These are phyloP conservation scores for Zaprionus davidi DNA, from an alignment of 1,140 invertebrate species.

Conservation along the genomic window DNA sequence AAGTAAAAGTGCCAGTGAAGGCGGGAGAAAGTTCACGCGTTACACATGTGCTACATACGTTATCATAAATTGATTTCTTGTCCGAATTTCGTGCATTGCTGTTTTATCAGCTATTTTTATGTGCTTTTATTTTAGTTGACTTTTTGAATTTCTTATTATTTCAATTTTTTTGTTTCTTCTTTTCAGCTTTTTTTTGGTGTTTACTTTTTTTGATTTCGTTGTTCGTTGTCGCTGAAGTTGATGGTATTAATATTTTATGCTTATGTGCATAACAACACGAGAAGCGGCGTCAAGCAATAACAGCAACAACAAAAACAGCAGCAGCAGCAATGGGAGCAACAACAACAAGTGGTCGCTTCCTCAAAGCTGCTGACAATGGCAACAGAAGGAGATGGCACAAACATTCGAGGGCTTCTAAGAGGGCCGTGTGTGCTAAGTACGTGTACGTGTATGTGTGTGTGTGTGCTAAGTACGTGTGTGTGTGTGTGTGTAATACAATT, in stretches of 20 bases:
- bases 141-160: neutral
- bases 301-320: conserved; percentile 10
- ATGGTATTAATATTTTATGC: conserved; percentile 73
- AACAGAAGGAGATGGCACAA: conserved; percentile 45
- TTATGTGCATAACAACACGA: conserved; percentile 67
- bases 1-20: neutral
- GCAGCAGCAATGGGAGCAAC: conserved; percentile 1
- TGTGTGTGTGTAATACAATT: conserved; percentile 45
- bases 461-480: neutral
- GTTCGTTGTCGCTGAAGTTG: conserved; percentile 32
- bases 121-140: conserved; percentile 1
- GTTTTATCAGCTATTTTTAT: conserved; percentile 4
- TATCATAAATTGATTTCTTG: conserved; percentile 3
- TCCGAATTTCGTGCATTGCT: neutral
- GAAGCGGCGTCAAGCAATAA: conserved; percentile 24
- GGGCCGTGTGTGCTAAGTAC: neutral
- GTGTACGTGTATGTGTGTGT: neutral
- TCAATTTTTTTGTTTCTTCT: conserved; percentile 8
- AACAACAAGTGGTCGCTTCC: conserved; percentile 35
- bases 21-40: neutral
- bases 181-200: neutral
- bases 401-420: neutral
- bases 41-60: neutral
- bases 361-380: conserved; percentile 41
- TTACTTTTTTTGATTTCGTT: conserved; percentile 18